Evolutionary conservation across 2,113 vertebrate genomes (phyloP), one percentile per base, ranked within the genome.

Genomic region (Numenius arquata): DNA sequence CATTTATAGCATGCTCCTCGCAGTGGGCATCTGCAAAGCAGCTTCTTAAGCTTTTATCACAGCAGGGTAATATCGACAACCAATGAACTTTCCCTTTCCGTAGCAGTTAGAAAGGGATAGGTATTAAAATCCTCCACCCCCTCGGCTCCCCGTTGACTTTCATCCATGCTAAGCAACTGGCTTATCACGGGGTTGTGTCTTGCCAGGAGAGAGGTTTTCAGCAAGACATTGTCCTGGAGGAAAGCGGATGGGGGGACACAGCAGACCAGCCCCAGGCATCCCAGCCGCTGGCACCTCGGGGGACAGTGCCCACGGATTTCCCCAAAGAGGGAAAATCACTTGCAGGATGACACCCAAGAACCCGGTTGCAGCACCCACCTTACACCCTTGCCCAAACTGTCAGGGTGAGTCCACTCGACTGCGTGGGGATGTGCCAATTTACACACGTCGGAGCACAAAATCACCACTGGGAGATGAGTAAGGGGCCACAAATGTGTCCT

Each of bases 11-110:
- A 2, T 73, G 93, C 70, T 95, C 91, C 74, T 90, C 80, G 0
- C 95, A 79, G 96, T 86, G 90, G 96, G 95, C 93, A 91, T 88
- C 94, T 62, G 92, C 92, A 89, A 83, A 95, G 74, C 91, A 81
- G 90, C 89, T 97, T 82, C 96, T 97, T 80, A 91, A 90, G 96
- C 95, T 97, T 97, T 97, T 97, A 97, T 92, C 96, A 43, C 96
- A 97, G 95, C 89, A 32, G 96, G 95, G 67, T 47, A 38, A 25
- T 55, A 97, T 95, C 26, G 88, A 80, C 93, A 94, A 68, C 87
- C 92, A 75, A 74, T 87, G 95, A 94, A 90, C 81, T 65, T 74
- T 45, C 82, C 88, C 91, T 86, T 86, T 43, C 79, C n/a, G 0
- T 9, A 68, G 93, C 95, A 20, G 79, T 72, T 58, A 74, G 76